Percentiles rank a stretch among this genome's conserved stretches.
Evolutionary conservation across 2,888 invertebrate species (phyloP).

Genomic region (Diadromus collaris): DNA sequence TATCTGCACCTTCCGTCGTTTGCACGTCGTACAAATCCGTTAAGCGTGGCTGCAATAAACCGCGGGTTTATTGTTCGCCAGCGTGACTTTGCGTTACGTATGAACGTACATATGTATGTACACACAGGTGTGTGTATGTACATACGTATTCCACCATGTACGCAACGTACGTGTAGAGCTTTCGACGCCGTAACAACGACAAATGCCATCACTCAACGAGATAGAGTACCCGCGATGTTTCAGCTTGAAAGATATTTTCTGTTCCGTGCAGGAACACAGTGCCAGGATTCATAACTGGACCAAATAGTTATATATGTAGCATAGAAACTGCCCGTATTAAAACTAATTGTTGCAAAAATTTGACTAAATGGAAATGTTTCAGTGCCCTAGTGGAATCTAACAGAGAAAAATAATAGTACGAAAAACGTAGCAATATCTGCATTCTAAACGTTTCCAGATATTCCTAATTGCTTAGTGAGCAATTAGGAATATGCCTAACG

Average conservation of each 20-base stretch:
- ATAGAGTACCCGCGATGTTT: slow-evolving; percentile 24
- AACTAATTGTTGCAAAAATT: not conserved
- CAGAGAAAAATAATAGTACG: too few relatives aligned
- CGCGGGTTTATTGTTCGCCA: slow-evolving; percentile 73
- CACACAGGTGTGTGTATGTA: slow-evolving; percentile 8
- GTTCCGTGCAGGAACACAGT: not conserved
- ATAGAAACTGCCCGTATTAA: not conserved
- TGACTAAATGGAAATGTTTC: too few relatives aligned
- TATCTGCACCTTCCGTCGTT: slow-evolving; percentile 74
- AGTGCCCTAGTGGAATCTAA: too few relatives aligned
- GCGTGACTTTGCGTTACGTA: slow-evolving; percentile 61
- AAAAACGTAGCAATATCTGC: too few relatives aligned
- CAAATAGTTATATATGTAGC: not conserved
- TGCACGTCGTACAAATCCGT: slow-evolving; percentile 77
- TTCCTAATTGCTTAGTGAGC: too few relatives aligned
- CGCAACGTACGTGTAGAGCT: slow-evolving; percentile 40
- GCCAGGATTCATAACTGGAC: not conserved
- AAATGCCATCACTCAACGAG: slow-evolving; percentile 18
- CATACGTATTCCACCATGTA: slow-evolving; percentile 21
- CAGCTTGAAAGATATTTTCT: slow-evolving; percentile 5
- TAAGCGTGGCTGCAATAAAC: slow-evolving; percentile 75
- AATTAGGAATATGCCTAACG: too few relatives aligned
- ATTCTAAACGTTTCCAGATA: too few relatives aligned
- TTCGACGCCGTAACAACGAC: slow-evolving; percentile 36
- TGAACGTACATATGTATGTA: slow-evolving; percentile 50